Conservation (phyloP, 2,797 vertebrate species). For the Coendou prehensilis region DNA sequence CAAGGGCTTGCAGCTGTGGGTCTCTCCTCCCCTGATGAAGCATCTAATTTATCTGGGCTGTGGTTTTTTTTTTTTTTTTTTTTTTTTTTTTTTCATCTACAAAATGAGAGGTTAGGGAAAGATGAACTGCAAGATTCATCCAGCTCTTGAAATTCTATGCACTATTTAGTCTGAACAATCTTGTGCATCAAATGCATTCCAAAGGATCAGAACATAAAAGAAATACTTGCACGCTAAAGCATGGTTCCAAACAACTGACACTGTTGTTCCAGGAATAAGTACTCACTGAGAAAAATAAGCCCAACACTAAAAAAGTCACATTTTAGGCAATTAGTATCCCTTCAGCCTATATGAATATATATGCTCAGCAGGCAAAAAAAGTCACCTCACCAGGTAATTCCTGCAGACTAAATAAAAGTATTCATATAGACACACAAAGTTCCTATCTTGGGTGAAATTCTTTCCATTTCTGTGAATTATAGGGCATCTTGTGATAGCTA, state of each 20-base stretch:
- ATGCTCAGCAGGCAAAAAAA: not conserved
- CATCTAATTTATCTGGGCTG: slow-evolving; percentile 55
- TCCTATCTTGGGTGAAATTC: slow-evolving; percentile 7
- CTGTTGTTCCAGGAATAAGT: slow-evolving; percentile 53
- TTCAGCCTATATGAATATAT: not conserved
- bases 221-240: slow-evolving; percentile 52
- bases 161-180: slow-evolving; percentile 60
- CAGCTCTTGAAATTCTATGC: slow-evolving; percentile 71
- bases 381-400: not conserved
- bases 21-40: not conserved
- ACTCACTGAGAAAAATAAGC: slow-evolving; percentile 16
- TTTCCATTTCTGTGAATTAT: not conserved
- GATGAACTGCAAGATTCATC: slow-evolving; percentile 40
- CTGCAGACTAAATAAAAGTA: slow-evolving; percentile 33
- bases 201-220: not conserved
- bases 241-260: slow-evolving; percentile 40
- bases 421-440: not conserved
- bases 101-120: slow-evolving; percentile 72
- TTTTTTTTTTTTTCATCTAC: slow-evolving; percentile 33
- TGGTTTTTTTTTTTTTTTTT: slow-evolving; percentile 13
- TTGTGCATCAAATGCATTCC: slow-evolving; percentile 52
- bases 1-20: slow-evolving; percentile 31
- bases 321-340: slow-evolving; percentile 25
- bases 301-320: not conserved
- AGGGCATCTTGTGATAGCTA: not conserved